Conservation (phyloP, 2,113 vertebrate genomes). For the Pygoscelis antarcticus region DNA sequence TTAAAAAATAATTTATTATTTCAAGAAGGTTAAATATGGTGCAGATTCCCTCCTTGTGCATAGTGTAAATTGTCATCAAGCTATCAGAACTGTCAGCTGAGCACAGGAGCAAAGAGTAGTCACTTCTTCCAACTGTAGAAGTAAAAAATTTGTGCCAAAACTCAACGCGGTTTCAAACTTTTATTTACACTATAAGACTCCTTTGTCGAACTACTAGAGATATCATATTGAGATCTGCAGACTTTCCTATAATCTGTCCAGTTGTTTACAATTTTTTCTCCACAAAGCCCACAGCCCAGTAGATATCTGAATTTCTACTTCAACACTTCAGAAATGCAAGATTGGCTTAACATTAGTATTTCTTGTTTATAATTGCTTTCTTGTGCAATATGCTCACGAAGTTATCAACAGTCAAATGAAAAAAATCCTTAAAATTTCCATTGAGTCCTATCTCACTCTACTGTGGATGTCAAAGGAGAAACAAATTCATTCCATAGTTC, state of each 20-base stretch:
- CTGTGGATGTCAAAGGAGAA: background rate
- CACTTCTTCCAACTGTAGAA: background rate
- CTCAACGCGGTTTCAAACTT: rapidly evolving
- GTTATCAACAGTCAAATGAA: background rate
- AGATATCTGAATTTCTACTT: background rate
- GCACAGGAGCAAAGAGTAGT: background rate
- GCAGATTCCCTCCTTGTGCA: background rate
- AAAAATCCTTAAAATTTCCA: background rate
- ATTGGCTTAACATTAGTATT: background rate
- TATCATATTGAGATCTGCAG: background rate
- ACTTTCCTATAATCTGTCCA: background rate
- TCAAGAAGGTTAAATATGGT: background rate
- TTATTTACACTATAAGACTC: background rate
- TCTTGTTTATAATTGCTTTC: background rate
- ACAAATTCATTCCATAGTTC: background rate
- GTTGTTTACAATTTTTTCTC: background rate
- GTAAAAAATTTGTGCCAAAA: background rate
- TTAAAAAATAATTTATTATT: background rate
- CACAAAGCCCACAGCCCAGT: too few relatives aligned
- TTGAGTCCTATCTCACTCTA: background rate
- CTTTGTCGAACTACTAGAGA: background rate
- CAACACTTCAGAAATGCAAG: background rate
- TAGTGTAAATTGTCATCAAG: background rate
- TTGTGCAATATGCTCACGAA: background rate
- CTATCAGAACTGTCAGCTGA: background rate